Evolutionary conservation across 2,797 vertebrate species (phyloP).

Genomic region (Chelonia mydas): DNA sequence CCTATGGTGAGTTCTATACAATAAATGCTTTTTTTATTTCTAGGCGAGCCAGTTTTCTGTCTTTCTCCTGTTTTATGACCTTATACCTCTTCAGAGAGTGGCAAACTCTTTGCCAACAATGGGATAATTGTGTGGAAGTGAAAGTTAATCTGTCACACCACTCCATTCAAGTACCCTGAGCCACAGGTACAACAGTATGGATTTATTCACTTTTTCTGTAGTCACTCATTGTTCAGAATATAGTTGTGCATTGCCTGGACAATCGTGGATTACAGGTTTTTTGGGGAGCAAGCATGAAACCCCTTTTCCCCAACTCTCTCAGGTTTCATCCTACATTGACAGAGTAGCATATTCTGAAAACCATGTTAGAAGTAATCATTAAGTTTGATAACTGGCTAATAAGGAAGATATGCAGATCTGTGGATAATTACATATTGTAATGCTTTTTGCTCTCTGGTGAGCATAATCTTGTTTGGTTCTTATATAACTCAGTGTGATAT

Average conservation of each 20-base stretch:
- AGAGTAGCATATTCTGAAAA: neutral
- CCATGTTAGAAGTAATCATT: slow-evolving; percentile 7
- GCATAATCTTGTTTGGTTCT: neutral
- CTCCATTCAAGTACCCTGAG: neutral
- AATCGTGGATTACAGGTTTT: neutral
- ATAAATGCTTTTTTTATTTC: neutral
- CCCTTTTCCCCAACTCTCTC: neutral
- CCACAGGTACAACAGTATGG: neutral
- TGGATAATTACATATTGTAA: neutral
- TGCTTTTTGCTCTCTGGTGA: neutral
- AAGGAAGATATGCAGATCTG: neutral
- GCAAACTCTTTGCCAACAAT: neutral
- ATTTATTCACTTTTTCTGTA: neutral
- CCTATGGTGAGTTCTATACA: neutral
- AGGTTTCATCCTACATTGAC: neutral
- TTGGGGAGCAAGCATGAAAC: neutral
- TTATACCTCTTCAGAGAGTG: neutral
- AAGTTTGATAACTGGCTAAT: slow-evolving; percentile 13
- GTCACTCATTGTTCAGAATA: neutral
- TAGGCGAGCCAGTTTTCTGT: neutral
- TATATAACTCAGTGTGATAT: neutral
- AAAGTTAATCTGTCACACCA: neutral
- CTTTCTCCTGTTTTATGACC: neutral
- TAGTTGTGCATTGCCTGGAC: neutral
- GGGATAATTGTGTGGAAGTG: neutral